Evolutionary conservation across 2,888 invertebrate species (phyloP).

Genomic region (Venustoraphidia nigricollis): DNA sequence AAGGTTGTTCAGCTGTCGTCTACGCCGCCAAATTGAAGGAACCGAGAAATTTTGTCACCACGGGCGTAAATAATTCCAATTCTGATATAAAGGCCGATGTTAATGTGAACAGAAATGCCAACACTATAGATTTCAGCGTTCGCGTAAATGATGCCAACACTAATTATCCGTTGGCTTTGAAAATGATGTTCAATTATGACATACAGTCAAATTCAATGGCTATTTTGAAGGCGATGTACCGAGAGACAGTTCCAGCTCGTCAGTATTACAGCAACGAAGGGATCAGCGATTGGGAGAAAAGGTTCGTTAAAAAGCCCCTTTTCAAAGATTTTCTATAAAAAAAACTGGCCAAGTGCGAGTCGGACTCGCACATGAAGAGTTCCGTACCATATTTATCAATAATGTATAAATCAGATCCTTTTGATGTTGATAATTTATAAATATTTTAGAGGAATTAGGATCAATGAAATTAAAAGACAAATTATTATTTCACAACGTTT

Average conservation of each 20-base stretch:
- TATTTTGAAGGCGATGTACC: constrained; percentile 63
- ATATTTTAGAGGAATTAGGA: too few species aligned
- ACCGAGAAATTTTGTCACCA: constrained; percentile 5
- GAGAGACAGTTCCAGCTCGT: constrained; percentile 64
- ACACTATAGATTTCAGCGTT: constrained; percentile 1
- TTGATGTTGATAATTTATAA: too few species aligned
- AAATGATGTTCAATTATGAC: constrained; percentile 87
- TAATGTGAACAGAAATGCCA: background rate
- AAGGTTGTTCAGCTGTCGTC: constrained; percentile 70
- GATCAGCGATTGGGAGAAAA: constrained; percentile 38
- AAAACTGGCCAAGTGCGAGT: too few species aligned
- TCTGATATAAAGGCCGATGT: background rate
- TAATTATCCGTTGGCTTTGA: constrained; percentile 56
- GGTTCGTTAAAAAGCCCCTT: constrained; percentile 19
- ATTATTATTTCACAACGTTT: too few species aligned
- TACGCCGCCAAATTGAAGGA: constrained; percentile 46
- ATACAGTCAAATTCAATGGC: constrained; percentile 65
- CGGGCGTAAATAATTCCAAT: constrained; percentile 12
- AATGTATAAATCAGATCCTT: too few species aligned
- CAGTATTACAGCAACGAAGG: constrained; percentile 29
- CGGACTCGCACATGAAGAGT: too few species aligned
- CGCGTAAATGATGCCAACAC: constrained; percentile 13
- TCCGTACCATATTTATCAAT: too few species aligned
- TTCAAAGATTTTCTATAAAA: too few species aligned
- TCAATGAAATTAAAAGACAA: too few species aligned